Evolutionary conservation across 1,140 invertebrate genomes (phyloP).

Genomic region (Andricus grossulariae): DNA sequence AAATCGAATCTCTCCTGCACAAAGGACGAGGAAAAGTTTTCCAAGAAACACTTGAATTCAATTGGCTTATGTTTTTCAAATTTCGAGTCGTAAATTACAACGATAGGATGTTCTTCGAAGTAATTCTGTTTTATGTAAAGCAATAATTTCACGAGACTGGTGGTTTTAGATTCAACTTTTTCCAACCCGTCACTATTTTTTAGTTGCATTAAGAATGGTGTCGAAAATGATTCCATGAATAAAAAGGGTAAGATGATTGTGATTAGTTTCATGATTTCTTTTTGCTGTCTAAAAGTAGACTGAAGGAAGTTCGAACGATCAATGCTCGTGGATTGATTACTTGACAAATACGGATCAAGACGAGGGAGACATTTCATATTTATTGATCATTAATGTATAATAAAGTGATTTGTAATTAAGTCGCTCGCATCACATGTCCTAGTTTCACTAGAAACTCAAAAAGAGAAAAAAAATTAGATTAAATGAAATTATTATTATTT

Average conservation of each 20-base stretch:
- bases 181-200: neutral
- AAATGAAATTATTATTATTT: no score
- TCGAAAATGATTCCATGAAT: conserved; percentile 1
- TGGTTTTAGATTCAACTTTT: neutral
- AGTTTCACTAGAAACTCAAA: no score
- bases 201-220: neutral
- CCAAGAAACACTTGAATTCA: conserved; percentile 72
- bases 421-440: neutral
- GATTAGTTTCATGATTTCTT: conserved; percentile 16
- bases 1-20: conserved; percentile 24
- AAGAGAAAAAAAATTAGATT: no score
- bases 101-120: conserved; percentile 77
- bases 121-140: conserved; percentile 59
- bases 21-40: neutral
- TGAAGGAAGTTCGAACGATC: neutral
- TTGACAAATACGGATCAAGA: neutral
- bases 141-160: conserved; percentile 6
- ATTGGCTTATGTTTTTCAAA: conserved; percentile 76
- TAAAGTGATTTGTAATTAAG: neutral
- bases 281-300: conserved; percentile 1
- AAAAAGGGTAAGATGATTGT: neutral
- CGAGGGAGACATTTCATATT: conserved; percentile 12
- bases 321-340: conserved; percentile 13
- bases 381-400: conserved; percentile 8
- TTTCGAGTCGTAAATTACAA: conserved; percentile 79